phyloP scores from a whole-genome alignment of 2,888 invertebrate species.

The Calameuta filiformis region DNA sequence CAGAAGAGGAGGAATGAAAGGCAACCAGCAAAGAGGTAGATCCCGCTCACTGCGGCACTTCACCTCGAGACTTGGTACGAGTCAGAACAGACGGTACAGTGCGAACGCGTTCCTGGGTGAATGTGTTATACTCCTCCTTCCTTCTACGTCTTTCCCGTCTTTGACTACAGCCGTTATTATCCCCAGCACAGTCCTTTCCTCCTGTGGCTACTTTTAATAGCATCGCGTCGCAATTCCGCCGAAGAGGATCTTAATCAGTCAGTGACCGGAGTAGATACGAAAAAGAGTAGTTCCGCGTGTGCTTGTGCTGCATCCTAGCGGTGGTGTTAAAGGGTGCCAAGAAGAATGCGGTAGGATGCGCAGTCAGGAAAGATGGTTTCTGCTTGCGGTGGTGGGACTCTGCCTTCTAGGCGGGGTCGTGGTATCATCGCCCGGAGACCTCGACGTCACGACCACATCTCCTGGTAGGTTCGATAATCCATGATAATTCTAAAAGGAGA shows the following conservation, averaged over 20 bases:
- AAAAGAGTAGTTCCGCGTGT: background rate
- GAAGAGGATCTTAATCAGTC: background rate
- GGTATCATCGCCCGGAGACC: slow-evolving; percentile 24
- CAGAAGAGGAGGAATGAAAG: slow-evolving; percentile 39
- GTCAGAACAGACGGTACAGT: slow-evolving; percentile 19
- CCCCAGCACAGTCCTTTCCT: background rate
- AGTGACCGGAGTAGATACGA: background rate
- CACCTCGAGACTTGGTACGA: slow-evolving; percentile 42
- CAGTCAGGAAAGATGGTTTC: slow-evolving; percentile 49
- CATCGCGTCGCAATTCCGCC: background rate
- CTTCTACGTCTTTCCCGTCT: background rate
- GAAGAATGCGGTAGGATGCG: slow-evolving; percentile 59
- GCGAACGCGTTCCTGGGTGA: background rate
- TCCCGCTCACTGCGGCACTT: slow-evolving; percentile 43
- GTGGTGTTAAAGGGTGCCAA: slow-evolving; percentile 13
- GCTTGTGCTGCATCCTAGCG: background rate
- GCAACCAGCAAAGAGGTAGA: slow-evolving; percentile 28
- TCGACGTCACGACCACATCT: slow-evolving; percentile 14
- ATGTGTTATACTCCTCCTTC: background rate
- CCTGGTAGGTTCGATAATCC: slow-evolving; percentile 7
- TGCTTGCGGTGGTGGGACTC: slow-evolving; percentile 44
- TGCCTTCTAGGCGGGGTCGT: slow-evolving; percentile 42
- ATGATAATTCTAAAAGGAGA: background rate
- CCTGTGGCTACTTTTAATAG: background rate
- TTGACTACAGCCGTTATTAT: background rate